Evolutionary conservation across 2,888 invertebrate species (phyloP).

Genomic region (Eustalomyia histrio): DNA sequence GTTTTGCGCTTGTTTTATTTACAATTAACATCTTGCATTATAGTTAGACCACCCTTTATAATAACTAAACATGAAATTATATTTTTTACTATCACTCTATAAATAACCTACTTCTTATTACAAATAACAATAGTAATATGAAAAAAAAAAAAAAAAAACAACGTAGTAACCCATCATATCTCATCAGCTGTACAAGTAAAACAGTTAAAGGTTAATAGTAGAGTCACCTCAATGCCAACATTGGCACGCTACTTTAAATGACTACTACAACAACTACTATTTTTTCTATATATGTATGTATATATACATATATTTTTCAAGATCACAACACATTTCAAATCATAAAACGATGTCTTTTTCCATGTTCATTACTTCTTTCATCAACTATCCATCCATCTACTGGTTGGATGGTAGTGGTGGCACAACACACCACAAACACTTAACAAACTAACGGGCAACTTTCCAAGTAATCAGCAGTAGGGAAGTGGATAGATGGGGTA

Average conservation of each 20-base stretch:
- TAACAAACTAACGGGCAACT: conserved; percentile 50
- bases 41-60: no score
- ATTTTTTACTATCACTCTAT: conserved; percentile 17
- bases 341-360: conserved; percentile 54
- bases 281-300: background rate
- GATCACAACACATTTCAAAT: conserved; percentile 53
- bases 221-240: conserved; percentile 58
- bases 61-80: background rate
- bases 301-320: conserved; percentile 22
- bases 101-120: conserved; percentile 22
- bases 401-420: background rate
- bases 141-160: conserved; percentile 4
- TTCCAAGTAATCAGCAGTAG: conserved; percentile 45
- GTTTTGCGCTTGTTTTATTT: no score
- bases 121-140: conserved; percentile 1
- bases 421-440: conserved; percentile 4
- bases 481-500: conserved; percentile 20
- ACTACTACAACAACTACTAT: conserved; percentile 34
- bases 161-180: conserved; percentile 32
- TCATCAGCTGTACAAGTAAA: conserved; percentile 36
- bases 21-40: no score
- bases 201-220: conserved; percentile 63
- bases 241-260: conserved; percentile 60
- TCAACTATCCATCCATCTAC: conserved; percentile 36
- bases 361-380: conserved; percentile 31